Evolutionary conservation across 1,140 invertebrate genomes (phyloP).

Genomic region (Chelonus insularis): DNA sequence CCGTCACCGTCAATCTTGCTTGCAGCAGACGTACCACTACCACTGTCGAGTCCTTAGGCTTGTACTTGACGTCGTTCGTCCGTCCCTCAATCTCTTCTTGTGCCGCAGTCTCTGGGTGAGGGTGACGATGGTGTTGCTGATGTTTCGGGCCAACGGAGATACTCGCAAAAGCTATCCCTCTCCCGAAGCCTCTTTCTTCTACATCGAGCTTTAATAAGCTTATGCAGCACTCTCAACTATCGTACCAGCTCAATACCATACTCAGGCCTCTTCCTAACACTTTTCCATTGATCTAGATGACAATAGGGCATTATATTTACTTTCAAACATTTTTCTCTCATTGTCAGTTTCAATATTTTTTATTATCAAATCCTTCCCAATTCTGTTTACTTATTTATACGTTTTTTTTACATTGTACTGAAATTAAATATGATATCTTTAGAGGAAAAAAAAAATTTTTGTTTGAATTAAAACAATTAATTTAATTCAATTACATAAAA

Average conservation of each 20-base stretch:
- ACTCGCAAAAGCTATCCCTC: constrained; percentile 18
- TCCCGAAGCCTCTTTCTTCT: constrained; percentile 23
- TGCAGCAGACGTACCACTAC: constrained; percentile 2
- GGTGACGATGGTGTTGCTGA: constrained; percentile 1
- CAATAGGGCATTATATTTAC: neutral
- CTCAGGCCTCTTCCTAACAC: neutral
- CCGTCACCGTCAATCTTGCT: neutral
- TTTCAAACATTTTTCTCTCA: neutral
- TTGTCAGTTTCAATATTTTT: neutral
- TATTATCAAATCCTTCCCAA: no score
- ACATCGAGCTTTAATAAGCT: constrained; percentile 52
- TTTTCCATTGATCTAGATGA: neutral
- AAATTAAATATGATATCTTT: no score
- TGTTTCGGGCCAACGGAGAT: constrained; percentile 2
- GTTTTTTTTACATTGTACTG: no score
- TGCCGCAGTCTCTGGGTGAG: constrained; percentile 4
- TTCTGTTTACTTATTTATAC: no score
- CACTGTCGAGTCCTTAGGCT: constrained; percentile 11
- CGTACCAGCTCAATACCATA: neutral
- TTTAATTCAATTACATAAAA: no score
- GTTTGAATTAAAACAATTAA: no score
- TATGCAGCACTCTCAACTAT: constrained; percentile 55
- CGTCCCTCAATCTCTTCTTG: constrained; percentile 21
- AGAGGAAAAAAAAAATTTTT: no score
- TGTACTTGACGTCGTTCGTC: constrained; percentile 22